phyloP scores from a whole-genome alignment of 2,888 invertebrate species.

The Phortica magna region DNA sequence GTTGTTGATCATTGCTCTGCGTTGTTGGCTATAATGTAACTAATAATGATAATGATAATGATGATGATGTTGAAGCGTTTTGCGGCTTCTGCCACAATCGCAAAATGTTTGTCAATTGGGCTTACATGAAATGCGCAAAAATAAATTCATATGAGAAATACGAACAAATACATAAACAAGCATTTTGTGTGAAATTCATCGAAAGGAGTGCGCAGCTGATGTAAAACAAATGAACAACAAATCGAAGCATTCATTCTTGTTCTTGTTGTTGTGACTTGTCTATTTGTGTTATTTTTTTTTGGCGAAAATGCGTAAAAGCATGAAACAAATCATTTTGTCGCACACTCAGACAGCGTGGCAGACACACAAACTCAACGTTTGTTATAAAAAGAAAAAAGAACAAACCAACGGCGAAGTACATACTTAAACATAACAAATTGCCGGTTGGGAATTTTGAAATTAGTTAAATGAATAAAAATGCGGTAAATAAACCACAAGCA shows the following conservation, averaged over 20 bases:
- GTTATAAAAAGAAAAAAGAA: slow-evolving; percentile 39
- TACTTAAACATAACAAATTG: slow-evolving; percentile 59
- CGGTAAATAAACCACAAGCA: slow-evolving; percentile 43
- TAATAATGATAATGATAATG: slow-evolving; percentile 37
- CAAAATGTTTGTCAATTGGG: slow-evolving; percentile 9
- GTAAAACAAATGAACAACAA: neutral
- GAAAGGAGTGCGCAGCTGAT: neutral
- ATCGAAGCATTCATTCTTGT: too few species aligned
- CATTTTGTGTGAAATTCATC: neutral
- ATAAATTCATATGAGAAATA: slow-evolving; percentile 24
- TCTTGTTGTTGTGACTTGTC: slow-evolving; percentile 45
- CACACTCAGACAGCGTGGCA: slow-evolving; percentile 28
- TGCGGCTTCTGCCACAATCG: slow-evolving; percentile 8
- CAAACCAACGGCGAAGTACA: slow-evolving; percentile 40
- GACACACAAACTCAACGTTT: slow-evolving; percentile 38
- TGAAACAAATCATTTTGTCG: slow-evolving; percentile 63
- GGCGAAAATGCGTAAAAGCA: slow-evolving; percentile 46
- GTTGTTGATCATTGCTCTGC: neutral
- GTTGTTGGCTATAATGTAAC: slow-evolving; percentile 30
- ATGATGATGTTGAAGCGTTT: slow-evolving; percentile 42
- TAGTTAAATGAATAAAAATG: slow-evolving; percentile 68
- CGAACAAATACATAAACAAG: neutral
- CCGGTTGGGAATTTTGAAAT: slow-evolving; percentile 46
- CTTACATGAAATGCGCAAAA: slow-evolving; percentile 10
- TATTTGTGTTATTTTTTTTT: slow-evolving; percentile 48